phyloP scores from a whole-genome alignment of 1,140 invertebrate genomes.

The Panagrolaimus sp. region DNA sequence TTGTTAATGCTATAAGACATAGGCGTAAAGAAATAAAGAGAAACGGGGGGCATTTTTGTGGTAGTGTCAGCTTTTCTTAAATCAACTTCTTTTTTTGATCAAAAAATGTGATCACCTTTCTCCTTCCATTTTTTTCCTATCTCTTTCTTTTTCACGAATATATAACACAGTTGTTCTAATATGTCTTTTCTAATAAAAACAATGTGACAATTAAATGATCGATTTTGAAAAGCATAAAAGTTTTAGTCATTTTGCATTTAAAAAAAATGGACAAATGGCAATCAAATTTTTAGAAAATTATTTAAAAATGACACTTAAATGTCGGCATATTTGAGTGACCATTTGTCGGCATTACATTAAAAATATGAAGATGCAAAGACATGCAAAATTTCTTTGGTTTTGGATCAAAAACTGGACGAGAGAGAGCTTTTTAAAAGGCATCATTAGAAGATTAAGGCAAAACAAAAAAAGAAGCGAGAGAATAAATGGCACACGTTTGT shows the following conservation, averaged over 20 bases:
- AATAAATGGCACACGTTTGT: not conserved
- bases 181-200: slow-evolving; percentile 21
- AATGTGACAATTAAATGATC: slow-evolving; percentile 16
- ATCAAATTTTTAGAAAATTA: not conserved
- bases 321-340: slow-evolving; percentile 14
- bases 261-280: too few species aligned
- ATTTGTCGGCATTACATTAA: not conserved
- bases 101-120: too few species aligned
- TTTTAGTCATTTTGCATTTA: too few species aligned
- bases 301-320: not conserved
- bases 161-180: slow-evolving; percentile 12
- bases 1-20: too few species aligned
- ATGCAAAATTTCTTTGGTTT: too few species aligned
- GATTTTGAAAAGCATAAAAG: too few species aligned
- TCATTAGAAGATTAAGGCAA: not conserved
- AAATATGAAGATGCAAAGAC: not conserved
- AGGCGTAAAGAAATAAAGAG: too few species aligned
- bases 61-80: too few species aligned
- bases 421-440: not conserved
- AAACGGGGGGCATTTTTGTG: too few species aligned
- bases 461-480: not conserved
- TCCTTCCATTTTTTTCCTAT: too few species aligned
- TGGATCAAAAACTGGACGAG: not conserved
- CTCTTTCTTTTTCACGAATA: too few species aligned
- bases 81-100: too few species aligned